Evolutionary conservation across 2,888 invertebrate species (phyloP).

Genomic region (Campoplex nolae): DNA sequence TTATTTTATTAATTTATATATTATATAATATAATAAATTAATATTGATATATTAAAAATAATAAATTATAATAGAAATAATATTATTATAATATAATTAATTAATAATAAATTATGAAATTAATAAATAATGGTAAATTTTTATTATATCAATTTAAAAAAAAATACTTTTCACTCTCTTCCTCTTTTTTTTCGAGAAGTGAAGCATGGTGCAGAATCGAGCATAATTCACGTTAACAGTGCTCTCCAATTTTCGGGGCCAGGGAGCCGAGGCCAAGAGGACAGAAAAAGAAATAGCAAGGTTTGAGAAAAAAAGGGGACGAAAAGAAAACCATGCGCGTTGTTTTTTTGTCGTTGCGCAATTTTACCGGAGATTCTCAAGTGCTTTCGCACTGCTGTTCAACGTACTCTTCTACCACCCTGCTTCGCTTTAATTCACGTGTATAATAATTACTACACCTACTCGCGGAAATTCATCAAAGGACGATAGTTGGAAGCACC

Average conservation of each 20-base stretch:
- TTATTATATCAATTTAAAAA: too few species aligned
- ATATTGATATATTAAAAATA: too few species aligned
- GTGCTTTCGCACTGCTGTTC: conserved; percentile 30
- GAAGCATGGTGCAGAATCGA: conserved; percentile 19
- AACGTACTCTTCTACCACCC: conserved; percentile 27
- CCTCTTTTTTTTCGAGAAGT: too few species aligned
- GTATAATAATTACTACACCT: conserved; percentile 28
- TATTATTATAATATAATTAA: too few species aligned
- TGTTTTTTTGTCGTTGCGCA: conserved; percentile 28
- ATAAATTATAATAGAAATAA: too few species aligned
- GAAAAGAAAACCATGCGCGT: conserved; percentile 52
- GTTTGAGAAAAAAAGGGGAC: conserved; percentile 53
- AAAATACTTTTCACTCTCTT: too few species aligned
- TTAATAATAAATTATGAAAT: too few species aligned
- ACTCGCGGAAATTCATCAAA: conserved; percentile 62
- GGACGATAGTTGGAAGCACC: conserved; percentile 15
- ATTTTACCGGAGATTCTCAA: conserved; percentile 38
- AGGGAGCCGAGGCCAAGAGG: conserved; percentile 68
- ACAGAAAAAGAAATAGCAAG: conserved; percentile 48
- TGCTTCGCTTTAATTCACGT: conserved; percentile 48
- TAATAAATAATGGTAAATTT: too few species aligned
- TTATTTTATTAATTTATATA: too few species aligned
- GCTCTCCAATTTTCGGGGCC: conserved; percentile 54
- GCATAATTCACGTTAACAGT: conserved; percentile 48
- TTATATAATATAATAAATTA: too few species aligned